Evolutionary conservation across 1,140 invertebrate species (phyloP).

Genomic region (Leptonema lineaticorne): DNA sequence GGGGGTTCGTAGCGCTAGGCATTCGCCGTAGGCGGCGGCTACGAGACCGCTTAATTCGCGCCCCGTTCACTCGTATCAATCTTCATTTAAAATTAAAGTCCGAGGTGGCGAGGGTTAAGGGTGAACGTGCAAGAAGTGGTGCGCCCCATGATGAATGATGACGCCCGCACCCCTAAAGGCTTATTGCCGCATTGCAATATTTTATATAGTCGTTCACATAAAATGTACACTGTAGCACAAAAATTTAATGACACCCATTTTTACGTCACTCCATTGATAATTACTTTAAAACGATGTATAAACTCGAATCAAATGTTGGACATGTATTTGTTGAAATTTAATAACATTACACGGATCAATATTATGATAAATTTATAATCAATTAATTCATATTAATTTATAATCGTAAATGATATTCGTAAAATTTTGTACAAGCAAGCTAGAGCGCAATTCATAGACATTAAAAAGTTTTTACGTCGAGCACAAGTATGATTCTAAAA

Average conservation of each 20-base stretch:
- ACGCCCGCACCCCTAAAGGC: constrained; percentile 16
- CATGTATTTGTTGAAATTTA: no score
- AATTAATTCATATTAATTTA: no score
- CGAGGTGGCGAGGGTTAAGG: constrained; percentile 7
- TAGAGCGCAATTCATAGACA: no score
- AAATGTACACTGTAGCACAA: background rate
- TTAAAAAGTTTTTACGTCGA: no score
- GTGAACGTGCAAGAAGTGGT: constrained; percentile 21
- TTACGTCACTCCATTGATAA: no score
- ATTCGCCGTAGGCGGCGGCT: background rate
- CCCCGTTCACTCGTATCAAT: constrained; percentile 27
- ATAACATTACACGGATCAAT: no score
- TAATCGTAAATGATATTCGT: no score
- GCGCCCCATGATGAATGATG: constrained; percentile 26
- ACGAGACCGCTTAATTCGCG: constrained; percentile 25
- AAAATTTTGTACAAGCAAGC: no score
- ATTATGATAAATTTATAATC: no score
- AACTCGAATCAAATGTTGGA: no score
- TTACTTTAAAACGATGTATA: no score
- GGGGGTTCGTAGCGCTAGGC: background rate
- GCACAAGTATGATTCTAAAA: no score
- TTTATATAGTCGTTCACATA: constrained; percentile 22
- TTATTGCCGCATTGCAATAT: constrained; percentile 32
- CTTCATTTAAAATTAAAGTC: constrained; percentile 34
- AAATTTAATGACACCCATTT: background rate